Conservation (phyloP, 2,888 invertebrate species). For the Oligia strigilis region DNA sequence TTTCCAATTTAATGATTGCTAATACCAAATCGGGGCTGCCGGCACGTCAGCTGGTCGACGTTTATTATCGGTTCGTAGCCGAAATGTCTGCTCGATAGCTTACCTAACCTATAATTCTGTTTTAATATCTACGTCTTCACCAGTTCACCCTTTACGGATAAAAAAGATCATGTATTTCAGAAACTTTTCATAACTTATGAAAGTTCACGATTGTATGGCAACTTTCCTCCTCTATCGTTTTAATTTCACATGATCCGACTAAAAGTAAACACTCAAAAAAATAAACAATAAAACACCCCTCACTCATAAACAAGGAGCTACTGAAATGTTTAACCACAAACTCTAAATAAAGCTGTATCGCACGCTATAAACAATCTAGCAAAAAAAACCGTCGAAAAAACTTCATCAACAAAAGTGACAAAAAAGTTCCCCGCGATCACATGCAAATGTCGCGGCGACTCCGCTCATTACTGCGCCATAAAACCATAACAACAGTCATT, state of each 20-base stretch:
- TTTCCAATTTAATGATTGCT: conserved; percentile 91
- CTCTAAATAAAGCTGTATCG: conserved; percentile 86
- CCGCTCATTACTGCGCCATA: conserved; percentile 87
- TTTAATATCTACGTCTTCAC: conserved; percentile 62
- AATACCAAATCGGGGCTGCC: conserved; percentile 87
- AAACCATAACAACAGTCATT: conserved; percentile 90
- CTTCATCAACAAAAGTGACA: conserved; percentile 85
- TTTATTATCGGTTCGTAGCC: conserved; percentile 79
- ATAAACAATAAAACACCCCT: conserved; percentile 84
- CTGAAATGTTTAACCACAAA: conserved; percentile 89
- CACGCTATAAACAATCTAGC: conserved; percentile 82
- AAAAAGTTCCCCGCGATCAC: conserved; percentile 86
- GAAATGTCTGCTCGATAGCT: conserved; percentile 71
- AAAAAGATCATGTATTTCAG: conserved; percentile 26
- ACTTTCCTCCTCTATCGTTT: conserved; percentile 66
- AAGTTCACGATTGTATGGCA: conserved; percentile 30
- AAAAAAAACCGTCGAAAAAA: conserved; percentile 84
- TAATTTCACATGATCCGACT: conserved; percentile 74
- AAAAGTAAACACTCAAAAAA: conserved; percentile 79
- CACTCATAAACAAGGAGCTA: conserved; percentile 84
- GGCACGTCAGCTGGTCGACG: conserved; percentile 84
- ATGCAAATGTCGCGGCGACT: conserved; percentile 88
- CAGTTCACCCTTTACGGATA: conserved; percentile 35
- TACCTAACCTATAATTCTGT: conserved; percentile 68
- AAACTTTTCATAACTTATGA: conserved; percentile 10